Percentiles rank a stretch among this genome's conserved stretches.
These are phyloP conservation scores for Aldabrachelys gigantea DNA, from an alignment of 2,113 vertebrate genomes.

Conservation along the genomic window DNA sequence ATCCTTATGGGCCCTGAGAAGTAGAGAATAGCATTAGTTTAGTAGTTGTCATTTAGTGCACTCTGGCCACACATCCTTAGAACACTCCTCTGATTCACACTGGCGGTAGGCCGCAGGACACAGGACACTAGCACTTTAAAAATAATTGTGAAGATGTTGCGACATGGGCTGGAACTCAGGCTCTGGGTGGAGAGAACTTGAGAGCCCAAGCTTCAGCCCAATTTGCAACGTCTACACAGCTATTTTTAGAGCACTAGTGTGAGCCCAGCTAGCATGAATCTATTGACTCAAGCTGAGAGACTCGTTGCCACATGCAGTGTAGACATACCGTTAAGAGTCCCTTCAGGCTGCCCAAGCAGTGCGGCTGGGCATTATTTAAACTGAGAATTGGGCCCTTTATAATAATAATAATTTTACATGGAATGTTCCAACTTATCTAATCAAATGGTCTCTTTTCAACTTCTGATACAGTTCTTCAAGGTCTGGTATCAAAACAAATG, in stretches of 20 bases:
- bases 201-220: too few relatives aligned
- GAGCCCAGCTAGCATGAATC: too few relatives aligned
- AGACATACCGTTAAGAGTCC: neutral
- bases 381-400: neutral
- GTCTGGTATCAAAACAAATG: neutral
- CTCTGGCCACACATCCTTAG: neutral
- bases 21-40: neutral
- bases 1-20: too few relatives aligned
- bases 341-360: constrained; percentile 3
- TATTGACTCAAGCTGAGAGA: too few relatives aligned
- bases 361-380: neutral
- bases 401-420: neutral
- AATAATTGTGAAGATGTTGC: too few relatives aligned
- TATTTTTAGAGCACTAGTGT: too few relatives aligned
- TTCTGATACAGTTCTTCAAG: neutral
- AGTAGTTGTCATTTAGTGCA: too few relatives aligned
- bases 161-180: too few relatives aligned
- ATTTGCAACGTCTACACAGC: too few relatives aligned
- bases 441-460: neutral
- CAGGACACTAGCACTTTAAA: neutral
- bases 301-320: too few relatives aligned
- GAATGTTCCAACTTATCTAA: neutral
- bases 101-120: neutral
- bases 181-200: too few relatives aligned
- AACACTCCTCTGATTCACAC: neutral